Conservation (phyloP, 1,140 invertebrate genomes). For the Brachionus angularis region DNA sequence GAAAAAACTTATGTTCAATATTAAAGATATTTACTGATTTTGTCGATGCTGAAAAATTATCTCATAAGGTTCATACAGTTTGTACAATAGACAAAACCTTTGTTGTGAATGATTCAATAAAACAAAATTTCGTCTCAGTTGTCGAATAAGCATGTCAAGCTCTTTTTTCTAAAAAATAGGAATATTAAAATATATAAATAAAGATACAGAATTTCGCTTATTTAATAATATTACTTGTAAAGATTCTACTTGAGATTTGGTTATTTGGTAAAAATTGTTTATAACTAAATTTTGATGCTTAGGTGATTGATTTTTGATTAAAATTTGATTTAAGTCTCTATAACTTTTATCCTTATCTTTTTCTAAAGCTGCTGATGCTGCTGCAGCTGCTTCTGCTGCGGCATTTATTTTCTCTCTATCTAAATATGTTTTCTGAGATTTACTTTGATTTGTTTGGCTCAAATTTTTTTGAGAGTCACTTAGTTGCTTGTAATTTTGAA, state of each 20-base stretch:
- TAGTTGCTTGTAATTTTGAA: too few relatives aligned
- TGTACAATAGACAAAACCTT: conserved; percentile 3
- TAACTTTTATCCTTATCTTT: conserved; percentile 39
- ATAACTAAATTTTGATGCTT: not conserved
- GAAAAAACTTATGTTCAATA: not conserved
- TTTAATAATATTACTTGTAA: too few relatives aligned
- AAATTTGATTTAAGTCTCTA: not conserved
- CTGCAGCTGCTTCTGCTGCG: conserved; percentile 25
- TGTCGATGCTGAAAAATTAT: conserved; percentile 21
- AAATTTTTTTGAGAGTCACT: too few relatives aligned
- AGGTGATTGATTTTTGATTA: not conserved
- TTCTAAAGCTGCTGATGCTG: conserved; percentile 20
- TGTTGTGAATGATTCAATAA: conserved; percentile 42
- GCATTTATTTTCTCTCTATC: conserved; percentile 32
- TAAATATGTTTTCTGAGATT: conserved; percentile 1
- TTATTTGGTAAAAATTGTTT: not conserved
- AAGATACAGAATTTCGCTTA: too few relatives aligned
- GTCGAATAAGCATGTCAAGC: conserved; percentile 39
- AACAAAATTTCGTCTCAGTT: conserved; percentile 41
- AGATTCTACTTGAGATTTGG: conserved; percentile 3
- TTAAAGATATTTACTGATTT: conserved; percentile 38
- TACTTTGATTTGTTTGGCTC: not conserved
- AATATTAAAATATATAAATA: too few relatives aligned
- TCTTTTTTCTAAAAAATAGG: conserved; percentile 12
- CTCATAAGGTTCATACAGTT: conserved; percentile 35